These are phyloP conservation scores for Hybos culiciformis DNA, from an alignment of 2,888 invertebrate species.

Conservation along the genomic window DNA sequence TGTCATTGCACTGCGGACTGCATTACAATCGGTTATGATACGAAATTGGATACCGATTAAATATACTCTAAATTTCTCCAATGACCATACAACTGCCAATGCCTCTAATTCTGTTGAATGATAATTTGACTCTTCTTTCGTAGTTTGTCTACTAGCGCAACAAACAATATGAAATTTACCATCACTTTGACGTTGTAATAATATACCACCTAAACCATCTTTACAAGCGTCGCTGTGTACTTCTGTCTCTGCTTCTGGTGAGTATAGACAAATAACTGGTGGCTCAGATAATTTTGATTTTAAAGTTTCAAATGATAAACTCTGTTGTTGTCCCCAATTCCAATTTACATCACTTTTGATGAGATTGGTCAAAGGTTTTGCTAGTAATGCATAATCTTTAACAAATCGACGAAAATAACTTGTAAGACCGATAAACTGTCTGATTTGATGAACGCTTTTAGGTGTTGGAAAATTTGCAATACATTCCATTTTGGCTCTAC, in stretches of 20 bases:
- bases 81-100: slow-evolving; percentile 9
- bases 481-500: slow-evolving; percentile 17
- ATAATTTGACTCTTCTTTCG: slow-evolving; percentile 8
- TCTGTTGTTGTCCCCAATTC: background rate
- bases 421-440: slow-evolving; percentile 24
- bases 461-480: slow-evolving; percentile 21
- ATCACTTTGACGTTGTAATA: slow-evolving; percentile 8
- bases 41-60: too few species aligned
- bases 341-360: background rate
- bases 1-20: too few species aligned
- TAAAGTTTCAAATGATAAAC: background rate
- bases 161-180: slow-evolving; percentile 5
- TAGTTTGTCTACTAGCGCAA: slow-evolving; percentile 10
- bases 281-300: slow-evolving; percentile 5
- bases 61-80: slow-evolving; percentile 10
- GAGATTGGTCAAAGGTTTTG: slow-evolving; percentile 19
- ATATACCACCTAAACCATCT: slow-evolving; percentile 8
- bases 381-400: slow-evolving; percentile 20
- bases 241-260: slow-evolving; percentile 7
- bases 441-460: slow-evolving; percentile 18
- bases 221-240: slow-evolving; percentile 11
- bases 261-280: slow-evolving; percentile 6
- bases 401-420: slow-evolving; percentile 28
- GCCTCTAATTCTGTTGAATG: slow-evolving; percentile 11
- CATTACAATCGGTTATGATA: too few species aligned